phyloP scores from a whole-genome alignment of 92 coral and sea anemone species.

The Epizoanthus fatuus region DNA sequence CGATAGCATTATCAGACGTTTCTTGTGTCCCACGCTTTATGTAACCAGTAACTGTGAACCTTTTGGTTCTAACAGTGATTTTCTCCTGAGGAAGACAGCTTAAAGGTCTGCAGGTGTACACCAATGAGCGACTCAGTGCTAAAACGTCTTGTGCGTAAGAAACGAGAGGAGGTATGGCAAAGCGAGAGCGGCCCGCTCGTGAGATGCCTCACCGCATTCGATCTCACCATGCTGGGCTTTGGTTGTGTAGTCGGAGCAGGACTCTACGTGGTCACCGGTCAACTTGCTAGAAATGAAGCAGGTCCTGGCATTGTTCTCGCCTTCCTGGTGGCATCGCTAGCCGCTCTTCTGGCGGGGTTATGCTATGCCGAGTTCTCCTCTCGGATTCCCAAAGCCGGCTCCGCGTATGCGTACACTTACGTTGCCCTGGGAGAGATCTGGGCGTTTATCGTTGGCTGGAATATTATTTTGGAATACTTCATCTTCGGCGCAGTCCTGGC shows the following conservation, averaged over 20 bases:
- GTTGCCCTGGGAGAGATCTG: slow-evolving; percentile 90
- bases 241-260: slow-evolving; percentile 90
- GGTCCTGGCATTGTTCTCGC: slow-evolving; percentile 93
- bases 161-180: slow-evolving; percentile 22
- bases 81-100: too few species aligned
- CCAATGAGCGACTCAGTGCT: too few species aligned
- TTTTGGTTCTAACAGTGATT: too few species aligned
- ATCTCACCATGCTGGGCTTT: slow-evolving; percentile 81
- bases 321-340: slow-evolving; percentile 78
- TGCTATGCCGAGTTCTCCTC: slow-evolving; percentile 96
- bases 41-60: too few species aligned
- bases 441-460: slow-evolving; percentile 97
- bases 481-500: slow-evolving; percentile 80
- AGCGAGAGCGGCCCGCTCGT: slow-evolving; percentile 10
- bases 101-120: too few species aligned
- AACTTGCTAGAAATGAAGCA: slow-evolving; percentile 88
- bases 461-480: slow-evolving; percentile 86
- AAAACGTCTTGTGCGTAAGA: not conserved
- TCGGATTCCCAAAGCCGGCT: slow-evolving; percentile 95
- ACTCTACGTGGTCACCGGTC: slow-evolving; percentile 89
- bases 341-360: slow-evolving; percentile 86
- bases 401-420: slow-evolving; percentile 92
- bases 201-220: slow-evolving; percentile 74
- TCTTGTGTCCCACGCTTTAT: too few species aligned
- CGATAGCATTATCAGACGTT: too few species aligned